phyloP scores from a whole-genome alignment of 2,888 invertebrate species.

The Eucriotettix oculatus region DNA sequence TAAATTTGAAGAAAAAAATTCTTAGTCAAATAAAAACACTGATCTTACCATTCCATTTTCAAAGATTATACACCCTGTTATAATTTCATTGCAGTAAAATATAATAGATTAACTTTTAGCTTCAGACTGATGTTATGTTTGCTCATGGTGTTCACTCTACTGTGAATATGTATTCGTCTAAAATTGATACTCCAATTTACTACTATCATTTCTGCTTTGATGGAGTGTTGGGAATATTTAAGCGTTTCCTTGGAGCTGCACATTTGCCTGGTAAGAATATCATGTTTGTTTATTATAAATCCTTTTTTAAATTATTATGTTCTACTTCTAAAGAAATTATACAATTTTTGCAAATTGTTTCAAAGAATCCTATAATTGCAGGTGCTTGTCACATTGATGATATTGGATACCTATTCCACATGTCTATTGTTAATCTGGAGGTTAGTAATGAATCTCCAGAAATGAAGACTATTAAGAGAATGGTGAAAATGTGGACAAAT shows the following conservation, averaged over 20 bases:
- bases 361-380: conserved; percentile 14
- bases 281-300: background rate
- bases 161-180: background rate
- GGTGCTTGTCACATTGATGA: conserved; percentile 47
- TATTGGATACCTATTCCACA: conserved; percentile 43
- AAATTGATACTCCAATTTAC: conserved; percentile 2
- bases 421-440: background rate
- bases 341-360: background rate
- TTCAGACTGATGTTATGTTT: conserved; percentile 6
- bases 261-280: background rate
- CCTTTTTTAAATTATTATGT: too few species aligned
- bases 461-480: conserved; percentile 39
- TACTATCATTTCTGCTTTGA: conserved; percentile 9
- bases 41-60: too few species aligned
- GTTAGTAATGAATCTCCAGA: conserved; percentile 38
- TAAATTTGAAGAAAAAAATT: too few species aligned
- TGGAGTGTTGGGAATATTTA: conserved; percentile 9
- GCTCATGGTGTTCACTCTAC: conserved; percentile 2
- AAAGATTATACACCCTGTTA: too few species aligned
- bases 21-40: too few species aligned
- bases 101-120: conserved; percentile 1
- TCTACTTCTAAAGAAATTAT: background rate
- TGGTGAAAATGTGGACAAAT: conserved; percentile 44
- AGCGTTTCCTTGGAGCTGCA: conserved; percentile 3
- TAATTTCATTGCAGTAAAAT: too few species aligned